phyloP scores from a whole-genome alignment of 2,113 vertebrate genomes.

The Apeltes quadracus region DNA sequence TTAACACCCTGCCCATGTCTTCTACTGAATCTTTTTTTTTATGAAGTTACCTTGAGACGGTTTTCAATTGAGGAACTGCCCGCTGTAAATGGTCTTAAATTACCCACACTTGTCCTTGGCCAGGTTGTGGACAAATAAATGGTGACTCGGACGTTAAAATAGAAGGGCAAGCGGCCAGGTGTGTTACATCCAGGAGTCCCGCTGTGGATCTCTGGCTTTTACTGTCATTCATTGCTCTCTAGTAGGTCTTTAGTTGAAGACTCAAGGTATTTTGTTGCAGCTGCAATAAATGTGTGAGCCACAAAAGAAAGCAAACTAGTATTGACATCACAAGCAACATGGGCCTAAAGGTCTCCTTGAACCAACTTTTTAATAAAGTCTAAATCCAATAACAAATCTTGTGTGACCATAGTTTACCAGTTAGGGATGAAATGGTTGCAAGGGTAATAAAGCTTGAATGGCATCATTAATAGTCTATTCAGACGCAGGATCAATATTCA shows the following conservation, averaged over 20 bases:
- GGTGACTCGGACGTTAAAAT: slow-evolving; percentile 32
- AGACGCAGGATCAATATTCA: slow-evolving; percentile 45
- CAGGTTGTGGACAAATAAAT: slow-evolving; percentile 50
- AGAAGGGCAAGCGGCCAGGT: slow-evolving; percentile 27
- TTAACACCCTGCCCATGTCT: not conserved
- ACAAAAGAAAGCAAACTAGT: slow-evolving; percentile 22
- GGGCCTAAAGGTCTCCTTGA: slow-evolving; percentile 27
- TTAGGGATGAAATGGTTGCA: slow-evolving; percentile 15
- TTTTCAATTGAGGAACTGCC: not conserved
- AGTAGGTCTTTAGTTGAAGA: slow-evolving; percentile 24
- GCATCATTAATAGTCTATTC: slow-evolving; percentile 34
- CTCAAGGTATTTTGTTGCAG: slow-evolving; percentile 6
- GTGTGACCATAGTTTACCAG: slow-evolving; percentile 25
- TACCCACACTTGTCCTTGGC: slow-evolving; percentile 51
- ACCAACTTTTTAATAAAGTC: no score
- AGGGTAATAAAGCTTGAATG: slow-evolving; percentile 35
- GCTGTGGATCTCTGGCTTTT: slow-evolving; percentile 27
- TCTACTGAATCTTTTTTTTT: not conserved
- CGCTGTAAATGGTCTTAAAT: slow-evolving; percentile 12
- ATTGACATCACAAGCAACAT: slow-evolving; percentile 47
- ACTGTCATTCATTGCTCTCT: slow-evolving; percentile 26
- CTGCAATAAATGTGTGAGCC: slow-evolving; percentile 38
- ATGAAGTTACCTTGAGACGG: not conserved
- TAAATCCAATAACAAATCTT: not conserved
- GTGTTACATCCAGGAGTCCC: slow-evolving; percentile 18